These are phyloP conservation scores for Uria aalge DNA, from an alignment of 2,113 vertebrate species.

Conservation along the genomic window DNA sequence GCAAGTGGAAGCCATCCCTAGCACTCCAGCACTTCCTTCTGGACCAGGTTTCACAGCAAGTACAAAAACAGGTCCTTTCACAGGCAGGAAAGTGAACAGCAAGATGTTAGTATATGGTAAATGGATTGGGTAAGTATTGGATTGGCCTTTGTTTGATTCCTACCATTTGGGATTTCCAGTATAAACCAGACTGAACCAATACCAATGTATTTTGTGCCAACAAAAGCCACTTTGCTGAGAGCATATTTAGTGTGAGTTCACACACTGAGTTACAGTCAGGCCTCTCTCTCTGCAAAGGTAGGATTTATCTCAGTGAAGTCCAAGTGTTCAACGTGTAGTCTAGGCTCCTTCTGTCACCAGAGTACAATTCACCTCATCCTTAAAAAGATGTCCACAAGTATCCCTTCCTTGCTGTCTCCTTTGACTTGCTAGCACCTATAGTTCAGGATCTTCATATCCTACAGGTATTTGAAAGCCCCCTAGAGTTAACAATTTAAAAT, in stretches of 20 bases:
- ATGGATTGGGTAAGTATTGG: background rate
- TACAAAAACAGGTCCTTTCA: background rate
- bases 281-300: background rate
- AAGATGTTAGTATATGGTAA: background rate
- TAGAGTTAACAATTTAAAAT: background rate
- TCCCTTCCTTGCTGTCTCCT: background rate
- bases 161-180: background rate
- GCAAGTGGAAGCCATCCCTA: background rate
- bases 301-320: background rate
- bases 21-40: accelerated
- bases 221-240: background rate
- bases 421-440: background rate
- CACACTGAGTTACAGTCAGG: background rate
- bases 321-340: background rate
- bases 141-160: background rate
- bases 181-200: background rate
- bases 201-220: background rate
- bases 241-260: background rate
- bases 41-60: background rate
- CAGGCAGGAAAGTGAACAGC: background rate
- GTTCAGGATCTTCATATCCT: background rate
- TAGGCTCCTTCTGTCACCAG: background rate
- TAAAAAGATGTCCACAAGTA: background rate
- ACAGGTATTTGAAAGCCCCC: background rate
- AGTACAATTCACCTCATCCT: background rate